These are phyloP conservation scores for Brachyalestes nurse DNA, from an alignment of 2,797 vertebrate species.

Conservation along the genomic window DNA sequence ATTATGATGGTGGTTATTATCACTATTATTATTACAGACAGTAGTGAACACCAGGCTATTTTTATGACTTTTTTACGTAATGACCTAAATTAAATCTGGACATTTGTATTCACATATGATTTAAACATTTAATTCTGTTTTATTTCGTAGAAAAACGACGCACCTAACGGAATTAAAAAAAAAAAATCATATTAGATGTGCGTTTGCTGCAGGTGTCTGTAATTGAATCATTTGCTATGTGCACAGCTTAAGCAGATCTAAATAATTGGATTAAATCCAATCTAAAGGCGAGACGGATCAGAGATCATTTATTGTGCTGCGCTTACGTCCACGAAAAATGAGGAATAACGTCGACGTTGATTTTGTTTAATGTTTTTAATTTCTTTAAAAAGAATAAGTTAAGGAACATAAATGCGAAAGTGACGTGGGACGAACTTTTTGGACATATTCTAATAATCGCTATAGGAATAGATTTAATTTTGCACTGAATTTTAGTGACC, in stretches of 20 bases:
- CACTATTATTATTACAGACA: no score
- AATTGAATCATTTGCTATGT: slow-evolving; percentile 73
- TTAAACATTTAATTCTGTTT: neutral
- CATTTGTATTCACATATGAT: no score
- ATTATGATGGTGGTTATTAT: no score
- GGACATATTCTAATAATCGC: neutral
- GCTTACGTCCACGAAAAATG: neutral
- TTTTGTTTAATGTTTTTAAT: neutral
- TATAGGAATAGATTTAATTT: neutral
- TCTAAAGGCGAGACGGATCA: slow-evolving; percentile 72
- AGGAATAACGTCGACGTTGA: neutral
- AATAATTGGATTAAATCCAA: slow-evolving; percentile 86
- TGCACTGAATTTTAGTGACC: neutral
- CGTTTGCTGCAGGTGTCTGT: slow-evolving; percentile 58
- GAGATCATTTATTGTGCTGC: slow-evolving; percentile 42
- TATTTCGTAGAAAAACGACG: neutral
- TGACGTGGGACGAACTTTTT: neutral
- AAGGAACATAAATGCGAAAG: neutral
- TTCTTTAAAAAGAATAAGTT: neutral
- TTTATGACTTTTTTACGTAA: no score
- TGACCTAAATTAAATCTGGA: no score
- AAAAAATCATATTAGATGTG: no score
- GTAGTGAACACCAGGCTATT: no score
- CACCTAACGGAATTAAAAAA: neutral
- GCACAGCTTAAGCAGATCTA: slow-evolving; percentile 73